phyloP scores from a whole-genome alignment of 2,113 vertebrate species.

The Elaphurus davidianus region DNA sequence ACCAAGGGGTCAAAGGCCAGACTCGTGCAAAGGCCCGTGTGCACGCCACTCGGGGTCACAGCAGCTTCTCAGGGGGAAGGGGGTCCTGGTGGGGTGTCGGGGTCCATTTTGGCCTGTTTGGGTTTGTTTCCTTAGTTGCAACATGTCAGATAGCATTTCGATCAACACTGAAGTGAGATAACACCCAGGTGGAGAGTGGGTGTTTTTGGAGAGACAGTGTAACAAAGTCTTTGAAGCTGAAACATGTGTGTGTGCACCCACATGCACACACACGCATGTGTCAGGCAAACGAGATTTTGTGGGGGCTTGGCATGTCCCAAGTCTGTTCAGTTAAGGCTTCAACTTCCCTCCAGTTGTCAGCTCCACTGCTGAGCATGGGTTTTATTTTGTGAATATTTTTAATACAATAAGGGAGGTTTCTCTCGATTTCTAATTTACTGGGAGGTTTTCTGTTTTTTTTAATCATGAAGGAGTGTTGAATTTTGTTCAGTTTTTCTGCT shows the following conservation, averaged over 20 bases:
- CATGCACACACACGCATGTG: accelerated
- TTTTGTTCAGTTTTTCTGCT: background rate
- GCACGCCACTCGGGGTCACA: background rate
- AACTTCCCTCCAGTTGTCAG: accelerated
- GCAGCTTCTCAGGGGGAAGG: background rate
- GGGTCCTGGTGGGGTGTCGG: background rate
- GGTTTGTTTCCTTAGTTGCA: slow-evolving; percentile 34
- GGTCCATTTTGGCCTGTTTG: background rate
- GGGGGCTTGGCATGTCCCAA: background rate
- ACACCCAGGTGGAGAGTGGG: background rate
- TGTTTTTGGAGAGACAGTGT: background rate
- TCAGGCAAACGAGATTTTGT: accelerated
- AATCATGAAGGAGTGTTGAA: background rate
- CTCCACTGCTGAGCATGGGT: background rate
- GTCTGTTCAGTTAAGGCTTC: background rate
- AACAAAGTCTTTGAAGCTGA: background rate
- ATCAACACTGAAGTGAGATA: slow-evolving; percentile 20
- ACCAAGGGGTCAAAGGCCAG: background rate
- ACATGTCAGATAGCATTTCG: slow-evolving; percentile 14
- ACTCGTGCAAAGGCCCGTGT: background rate
- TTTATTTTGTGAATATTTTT: background rate
- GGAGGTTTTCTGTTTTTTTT: background rate
- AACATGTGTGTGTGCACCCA: accelerated
- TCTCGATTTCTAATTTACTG: background rate
- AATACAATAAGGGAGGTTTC: background rate